Percentiles rank a stretch among this genome's conserved stretches.
Evolutionary conservation across 2,888 invertebrate genomes (phyloP).

Genomic region (Bembecia ichneumoniformis): DNA sequence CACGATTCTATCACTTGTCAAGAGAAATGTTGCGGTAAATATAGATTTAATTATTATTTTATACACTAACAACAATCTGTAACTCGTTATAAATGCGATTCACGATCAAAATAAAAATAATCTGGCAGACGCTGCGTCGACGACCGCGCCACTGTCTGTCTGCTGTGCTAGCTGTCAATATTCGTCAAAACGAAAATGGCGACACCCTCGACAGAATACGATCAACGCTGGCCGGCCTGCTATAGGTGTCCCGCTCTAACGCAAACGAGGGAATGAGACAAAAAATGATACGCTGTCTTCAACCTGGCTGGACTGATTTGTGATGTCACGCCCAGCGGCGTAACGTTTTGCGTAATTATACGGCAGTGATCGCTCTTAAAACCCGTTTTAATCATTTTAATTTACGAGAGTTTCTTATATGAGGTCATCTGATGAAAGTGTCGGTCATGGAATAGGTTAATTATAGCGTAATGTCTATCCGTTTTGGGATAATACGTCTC

Average conservation of each 20-base stretch:
- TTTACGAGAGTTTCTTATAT: conserved; percentile 52
- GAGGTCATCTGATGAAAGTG: conserved; percentile 59
- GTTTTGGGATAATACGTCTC: conserved; percentile 50
- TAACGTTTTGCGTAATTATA: conserved; percentile 72
- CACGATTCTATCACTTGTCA: conserved; percentile 46
- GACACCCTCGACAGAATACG: conserved; percentile 75
- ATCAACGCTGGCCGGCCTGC: conserved; percentile 57
- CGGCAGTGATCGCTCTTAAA: conserved; percentile 55
- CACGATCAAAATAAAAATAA: conserved; percentile 72
- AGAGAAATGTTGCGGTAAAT: conserved; percentile 34
- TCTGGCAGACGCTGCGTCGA: conserved; percentile 65
- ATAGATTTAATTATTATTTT: conserved; percentile 36
- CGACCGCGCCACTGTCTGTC: conserved; percentile 69
- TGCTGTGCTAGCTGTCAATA: conserved; percentile 79
- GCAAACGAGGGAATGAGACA: conserved; percentile 30
- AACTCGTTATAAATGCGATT: conserved; percentile 50
- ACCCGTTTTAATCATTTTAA: conserved; percentile 67
- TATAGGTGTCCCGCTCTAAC: conserved; percentile 31
- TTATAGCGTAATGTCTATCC: conserved; percentile 36
- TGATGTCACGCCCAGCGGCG: conserved; percentile 73
- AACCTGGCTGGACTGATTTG: conserved; percentile 64
- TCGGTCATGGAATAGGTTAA: conserved; percentile 47
- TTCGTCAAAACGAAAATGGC: conserved; percentile 82
- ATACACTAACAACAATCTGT: conserved; percentile 29
- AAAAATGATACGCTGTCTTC: conserved; percentile 55